These are phyloP conservation scores for Eulemur macaco DNA, from an alignment of 2,113 vertebrate genomes.

Conservation along the genomic window DNA sequence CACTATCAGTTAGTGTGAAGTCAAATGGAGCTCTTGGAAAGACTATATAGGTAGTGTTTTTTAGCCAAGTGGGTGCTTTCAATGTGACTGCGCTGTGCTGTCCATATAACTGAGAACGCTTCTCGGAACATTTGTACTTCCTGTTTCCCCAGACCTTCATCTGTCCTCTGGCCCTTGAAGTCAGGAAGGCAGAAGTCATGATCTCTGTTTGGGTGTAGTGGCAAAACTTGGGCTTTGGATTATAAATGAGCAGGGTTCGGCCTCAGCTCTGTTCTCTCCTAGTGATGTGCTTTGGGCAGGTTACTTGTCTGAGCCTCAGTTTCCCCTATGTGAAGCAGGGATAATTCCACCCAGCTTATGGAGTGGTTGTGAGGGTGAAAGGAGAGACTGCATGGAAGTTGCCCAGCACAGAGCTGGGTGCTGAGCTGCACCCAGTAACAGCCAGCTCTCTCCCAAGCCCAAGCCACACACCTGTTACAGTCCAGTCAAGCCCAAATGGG, in stretches of 20 bases:
- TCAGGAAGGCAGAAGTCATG: neutral
- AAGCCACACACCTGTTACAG: neutral
- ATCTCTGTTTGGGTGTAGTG: neutral
- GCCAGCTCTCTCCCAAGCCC: neutral
- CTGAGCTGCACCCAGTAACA: neutral
- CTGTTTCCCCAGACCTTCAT: neutral
- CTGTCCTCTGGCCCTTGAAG: neutral
- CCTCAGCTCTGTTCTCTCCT: neutral
- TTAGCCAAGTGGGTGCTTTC: neutral
- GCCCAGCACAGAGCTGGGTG: neutral
- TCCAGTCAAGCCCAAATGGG: neutral
- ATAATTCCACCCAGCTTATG: neutral
- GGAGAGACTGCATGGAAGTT: neutral
- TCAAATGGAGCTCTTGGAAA: neutral
- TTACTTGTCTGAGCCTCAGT: neutral
- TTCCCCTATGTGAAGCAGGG: neutral
- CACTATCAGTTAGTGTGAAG: neutral
- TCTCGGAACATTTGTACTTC: no score
- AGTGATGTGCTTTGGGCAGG: neutral
- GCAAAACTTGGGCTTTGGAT: neutral
- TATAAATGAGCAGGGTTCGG: no score
- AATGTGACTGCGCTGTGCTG: no score
- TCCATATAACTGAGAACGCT: no score
- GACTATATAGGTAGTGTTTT: neutral
- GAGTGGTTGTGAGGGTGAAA: neutral